Evolutionary conservation across 2,888 invertebrate genomes (phyloP), one percentile per base, ranked within the genome.

Genomic region (Galeruca laticollis): DNA sequence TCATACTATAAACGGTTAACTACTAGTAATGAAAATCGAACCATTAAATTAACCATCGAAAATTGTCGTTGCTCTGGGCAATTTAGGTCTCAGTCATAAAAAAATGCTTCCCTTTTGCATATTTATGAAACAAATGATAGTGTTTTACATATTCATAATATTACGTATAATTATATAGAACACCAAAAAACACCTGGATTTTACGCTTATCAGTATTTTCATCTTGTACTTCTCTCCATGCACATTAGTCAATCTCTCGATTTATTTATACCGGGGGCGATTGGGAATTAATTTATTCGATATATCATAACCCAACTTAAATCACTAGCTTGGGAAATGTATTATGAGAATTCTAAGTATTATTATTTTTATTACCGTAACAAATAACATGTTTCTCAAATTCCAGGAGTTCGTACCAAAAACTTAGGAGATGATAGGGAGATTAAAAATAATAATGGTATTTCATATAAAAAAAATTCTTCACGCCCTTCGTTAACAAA

Each of bases 111-210:
- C 33, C n/a, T 31, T 57, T 33, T 57, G 35, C 56, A 57, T 57
- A 57, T 57, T 57, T 57, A 57, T 60, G 43, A 60, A 26, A 43
- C 47, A 47, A 60, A 60, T 60, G 26, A 60, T 61, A 51, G 18
- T 51, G 20, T 49, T 61, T 61, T 61, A 61, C 51, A 51, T 51
- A 61, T 51, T 51, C 61, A 61, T 33, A 61, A 51, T 61, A 51
- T 61, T 60, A 60, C 60, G 13, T 43, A 60, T 60, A 60, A 61
- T 61, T 61, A 61, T 47, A 60, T 18, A 51, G 49, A 49, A 61
- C 61, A 51, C 11, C 33, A 35, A 51, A 35, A 40, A 61, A 51
- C 61, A 61, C 33, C 51, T 61, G 61, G 61, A 61, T 51, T 61
- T 35, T 49, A 15, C 47, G n/a, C 21, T 47, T 60, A 60, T 60